These are phyloP conservation scores for Alloplasta piceator DNA, from an alignment of 2,888 invertebrate species.

Conservation along the genomic window DNA sequence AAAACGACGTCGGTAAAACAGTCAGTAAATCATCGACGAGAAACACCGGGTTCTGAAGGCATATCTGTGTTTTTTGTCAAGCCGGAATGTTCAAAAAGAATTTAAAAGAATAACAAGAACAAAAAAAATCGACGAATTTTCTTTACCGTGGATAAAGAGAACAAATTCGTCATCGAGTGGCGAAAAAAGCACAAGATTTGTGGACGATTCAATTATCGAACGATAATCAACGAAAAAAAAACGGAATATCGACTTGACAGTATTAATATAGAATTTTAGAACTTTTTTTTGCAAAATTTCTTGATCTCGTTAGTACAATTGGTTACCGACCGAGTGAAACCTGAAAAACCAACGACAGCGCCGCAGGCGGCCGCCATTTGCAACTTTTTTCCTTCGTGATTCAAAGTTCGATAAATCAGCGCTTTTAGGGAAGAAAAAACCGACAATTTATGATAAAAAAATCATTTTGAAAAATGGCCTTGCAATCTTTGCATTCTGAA, in stretches of 20 bases:
- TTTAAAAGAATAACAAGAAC: conserved; percentile 23
- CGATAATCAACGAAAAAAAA: conserved; percentile 57
- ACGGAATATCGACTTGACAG: conserved; percentile 23
- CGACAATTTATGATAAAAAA: no score
- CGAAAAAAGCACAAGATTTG: neutral
- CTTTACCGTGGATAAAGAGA: no score
- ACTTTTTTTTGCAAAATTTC: conserved; percentile 47
- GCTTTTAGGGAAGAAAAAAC: no score
- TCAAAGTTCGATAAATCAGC: no score
- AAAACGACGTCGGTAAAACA: conserved; percentile 57
- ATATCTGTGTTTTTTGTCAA: conserved; percentile 53
- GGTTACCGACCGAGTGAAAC: no score
- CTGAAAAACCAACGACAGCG: no score
- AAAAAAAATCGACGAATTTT: conserved; percentile 18
- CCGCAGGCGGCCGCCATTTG: no score
- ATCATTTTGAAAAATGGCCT: no score
- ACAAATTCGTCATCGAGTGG: neutral
- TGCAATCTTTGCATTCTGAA: no score
- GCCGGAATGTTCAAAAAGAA: conserved; percentile 59
- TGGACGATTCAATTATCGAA: conserved; percentile 48
- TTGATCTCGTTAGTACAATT: conserved; percentile 39
- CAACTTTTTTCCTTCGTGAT: no score
- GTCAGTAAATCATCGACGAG: conserved; percentile 55
- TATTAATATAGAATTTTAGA: conserved; percentile 43
- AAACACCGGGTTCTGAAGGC: conserved; percentile 62